A percentile compares a stretch with the other conserved stretches of the same genome.
phyloP scores from a whole-genome alignment of 2,113 vertebrate species.

The Limanda limanda region DNA sequence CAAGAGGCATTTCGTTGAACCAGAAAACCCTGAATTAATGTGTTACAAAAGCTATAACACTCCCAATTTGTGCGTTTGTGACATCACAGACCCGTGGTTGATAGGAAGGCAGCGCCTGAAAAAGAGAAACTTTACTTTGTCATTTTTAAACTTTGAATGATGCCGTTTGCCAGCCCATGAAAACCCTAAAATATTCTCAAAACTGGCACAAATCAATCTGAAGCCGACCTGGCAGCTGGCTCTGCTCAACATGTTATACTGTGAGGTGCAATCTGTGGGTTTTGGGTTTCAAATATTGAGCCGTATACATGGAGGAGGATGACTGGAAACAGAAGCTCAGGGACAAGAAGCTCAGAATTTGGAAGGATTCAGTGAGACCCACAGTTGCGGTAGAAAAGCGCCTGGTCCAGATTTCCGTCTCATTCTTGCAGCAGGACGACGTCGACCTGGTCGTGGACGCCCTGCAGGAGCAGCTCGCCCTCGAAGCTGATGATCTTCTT shows the following conservation, averaged over 20 bases:
- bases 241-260: background rate
- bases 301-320: slow-evolving; percentile 3
- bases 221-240: slow-evolving; percentile 2
- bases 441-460: slow-evolving; percentile 93
- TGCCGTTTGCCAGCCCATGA: slow-evolving; percentile 5
- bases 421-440: slow-evolving; percentile 88
- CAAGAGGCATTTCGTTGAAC: slow-evolving; percentile 33
- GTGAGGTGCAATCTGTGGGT: slow-evolving; percentile 4
- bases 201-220: slow-evolving; percentile 32
- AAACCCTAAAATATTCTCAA: slow-evolving; percentile 23
- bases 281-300: slow-evolving; percentile 31
- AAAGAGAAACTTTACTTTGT: slow-evolving; percentile 10
- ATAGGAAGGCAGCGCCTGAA: slow-evolving; percentile 34
- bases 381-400: background rate
- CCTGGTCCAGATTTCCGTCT: slow-evolving; percentile 4
- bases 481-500: slow-evolving; percentile 87
- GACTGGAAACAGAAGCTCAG: slow-evolving; percentile 30
- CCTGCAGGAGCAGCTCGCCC: slow-evolving; percentile 93
- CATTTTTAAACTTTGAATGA: slow-evolving; percentile 11
- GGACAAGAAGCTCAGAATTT: slow-evolving; percentile 25
- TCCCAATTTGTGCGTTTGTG: slow-evolving; percentile 58
- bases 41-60: slow-evolving; percentile 51
- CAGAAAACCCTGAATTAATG: slow-evolving; percentile 27
- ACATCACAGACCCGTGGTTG: slow-evolving; percentile 28
- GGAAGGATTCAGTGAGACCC: slow-evolving; percentile 21